Evolutionary conservation across 2,797 vertebrate species (phyloP).

Genomic region (Phoebastria nigripes): DNA sequence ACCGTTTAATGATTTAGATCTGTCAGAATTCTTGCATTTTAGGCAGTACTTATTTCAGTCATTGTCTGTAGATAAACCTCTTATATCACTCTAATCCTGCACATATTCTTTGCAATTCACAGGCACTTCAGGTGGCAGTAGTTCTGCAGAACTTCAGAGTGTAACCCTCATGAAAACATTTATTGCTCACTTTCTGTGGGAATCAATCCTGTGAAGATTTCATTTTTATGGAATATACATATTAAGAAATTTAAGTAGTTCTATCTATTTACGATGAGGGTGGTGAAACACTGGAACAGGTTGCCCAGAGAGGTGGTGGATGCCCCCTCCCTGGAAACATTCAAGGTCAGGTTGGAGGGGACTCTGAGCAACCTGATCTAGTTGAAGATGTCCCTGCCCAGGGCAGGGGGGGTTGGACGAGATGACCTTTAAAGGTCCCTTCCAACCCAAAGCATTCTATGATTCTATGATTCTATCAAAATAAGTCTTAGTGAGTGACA

Average conservation of each 20-base stretch:
- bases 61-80: not conserved
- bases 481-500: not conserved
- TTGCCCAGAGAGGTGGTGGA: not conserved
- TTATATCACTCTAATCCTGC: not conserved
- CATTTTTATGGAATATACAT: conserved; percentile 1
- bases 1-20: not conserved
- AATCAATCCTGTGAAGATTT: conserved; percentile 25
- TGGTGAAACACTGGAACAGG: not conserved
- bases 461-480: not conserved
- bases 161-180: not conserved
- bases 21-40: not conserved
- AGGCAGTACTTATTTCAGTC: not conserved
- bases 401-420: not conserved
- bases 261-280: not conserved
- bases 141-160: not conserved
- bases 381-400: not conserved
- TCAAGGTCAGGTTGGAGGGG: not conserved
- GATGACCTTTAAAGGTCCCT: not conserved
- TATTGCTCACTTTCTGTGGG: not conserved
- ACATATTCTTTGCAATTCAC: not conserved
- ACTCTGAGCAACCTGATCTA: not conserved
- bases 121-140: not conserved
- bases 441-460: not conserved
- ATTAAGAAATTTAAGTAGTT: not conserved
- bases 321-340: not conserved